Conservation (phyloP, 2,113 vertebrate genomes). For the Plecotus auritus region DNA sequence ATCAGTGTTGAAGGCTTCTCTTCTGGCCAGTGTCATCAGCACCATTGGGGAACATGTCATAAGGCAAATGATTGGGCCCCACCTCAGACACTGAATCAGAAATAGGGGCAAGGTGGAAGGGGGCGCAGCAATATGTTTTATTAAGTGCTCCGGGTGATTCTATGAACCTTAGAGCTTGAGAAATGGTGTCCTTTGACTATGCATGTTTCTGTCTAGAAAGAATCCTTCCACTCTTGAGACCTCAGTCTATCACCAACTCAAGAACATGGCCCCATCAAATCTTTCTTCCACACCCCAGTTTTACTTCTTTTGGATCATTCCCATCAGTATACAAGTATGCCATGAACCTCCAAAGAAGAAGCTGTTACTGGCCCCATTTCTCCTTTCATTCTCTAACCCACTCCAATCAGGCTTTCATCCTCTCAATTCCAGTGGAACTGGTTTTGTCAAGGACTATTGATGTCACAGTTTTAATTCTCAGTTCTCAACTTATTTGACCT, state of each 20-base stretch:
- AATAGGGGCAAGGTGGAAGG: background rate
- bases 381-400: background rate
- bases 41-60: background rate
- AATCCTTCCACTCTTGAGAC: background rate
- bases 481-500: background rate
- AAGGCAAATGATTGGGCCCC: background rate
- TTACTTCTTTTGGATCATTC: background rate
- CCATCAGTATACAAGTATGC: background rate
- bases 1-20: background rate
- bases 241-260: background rate
- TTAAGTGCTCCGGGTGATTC: background rate
- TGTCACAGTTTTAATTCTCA: background rate
- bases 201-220: background rate
- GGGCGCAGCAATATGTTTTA: background rate
- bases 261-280: background rate
- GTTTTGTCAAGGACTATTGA: background rate
- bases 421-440: background rate
- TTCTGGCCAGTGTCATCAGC: background rate
- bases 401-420: background rate
- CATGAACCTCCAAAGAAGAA: background rate
- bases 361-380: background rate
- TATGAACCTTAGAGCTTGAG: background rate
- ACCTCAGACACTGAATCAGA: background rate
- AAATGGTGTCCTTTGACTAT: background rate
- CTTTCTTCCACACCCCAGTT: background rate